phyloP scores from a whole-genome alignment of 2,113 vertebrate genomes.

The Larimichthys crocea region DNA sequence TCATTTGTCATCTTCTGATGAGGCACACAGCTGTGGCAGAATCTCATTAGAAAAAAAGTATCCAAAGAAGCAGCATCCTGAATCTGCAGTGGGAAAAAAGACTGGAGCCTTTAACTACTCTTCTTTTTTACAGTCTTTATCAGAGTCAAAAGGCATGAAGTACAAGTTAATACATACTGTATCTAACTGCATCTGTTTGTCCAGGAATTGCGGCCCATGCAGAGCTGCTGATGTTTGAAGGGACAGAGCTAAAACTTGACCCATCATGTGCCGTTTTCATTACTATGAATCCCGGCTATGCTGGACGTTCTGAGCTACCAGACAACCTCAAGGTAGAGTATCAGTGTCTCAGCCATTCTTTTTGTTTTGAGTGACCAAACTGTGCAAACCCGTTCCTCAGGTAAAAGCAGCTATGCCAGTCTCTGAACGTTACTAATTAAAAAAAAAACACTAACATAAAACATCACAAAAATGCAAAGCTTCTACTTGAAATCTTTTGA shows the following conservation, averaged over 20 bases:
- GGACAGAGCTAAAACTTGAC: constrained; percentile 90
- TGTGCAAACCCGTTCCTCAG: too few species aligned
- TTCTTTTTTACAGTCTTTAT: neutral
- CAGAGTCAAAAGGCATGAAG: neutral
- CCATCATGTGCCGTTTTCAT: constrained; percentile 94
- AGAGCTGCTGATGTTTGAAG: constrained; percentile 90
- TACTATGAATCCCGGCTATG: constrained; percentile 96
- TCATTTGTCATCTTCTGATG: neutral
- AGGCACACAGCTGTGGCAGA: neutral
- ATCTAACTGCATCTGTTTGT: constrained; percentile 23
- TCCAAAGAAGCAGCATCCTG: neutral
- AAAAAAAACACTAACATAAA: neutral
- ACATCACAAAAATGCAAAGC: neutral
- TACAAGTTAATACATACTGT: neutral
- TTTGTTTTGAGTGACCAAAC: neutral
- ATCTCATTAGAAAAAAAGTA: constrained; percentile 2
- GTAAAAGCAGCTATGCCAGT: neutral
- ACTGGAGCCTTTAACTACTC: neutral
- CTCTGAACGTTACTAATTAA: neutral
- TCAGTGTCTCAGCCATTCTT: neutral
- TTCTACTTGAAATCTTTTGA: neutral
- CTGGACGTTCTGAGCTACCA: constrained; percentile 92
- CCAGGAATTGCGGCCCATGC: constrained; percentile 87
- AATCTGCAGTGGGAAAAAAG: neutral
- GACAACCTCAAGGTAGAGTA: constrained; percentile 91